These are phyloP conservation scores for Corynorhinus townsendii DNA, from an alignment of 2,113 vertebrate species.

Conservation along the genomic window DNA sequence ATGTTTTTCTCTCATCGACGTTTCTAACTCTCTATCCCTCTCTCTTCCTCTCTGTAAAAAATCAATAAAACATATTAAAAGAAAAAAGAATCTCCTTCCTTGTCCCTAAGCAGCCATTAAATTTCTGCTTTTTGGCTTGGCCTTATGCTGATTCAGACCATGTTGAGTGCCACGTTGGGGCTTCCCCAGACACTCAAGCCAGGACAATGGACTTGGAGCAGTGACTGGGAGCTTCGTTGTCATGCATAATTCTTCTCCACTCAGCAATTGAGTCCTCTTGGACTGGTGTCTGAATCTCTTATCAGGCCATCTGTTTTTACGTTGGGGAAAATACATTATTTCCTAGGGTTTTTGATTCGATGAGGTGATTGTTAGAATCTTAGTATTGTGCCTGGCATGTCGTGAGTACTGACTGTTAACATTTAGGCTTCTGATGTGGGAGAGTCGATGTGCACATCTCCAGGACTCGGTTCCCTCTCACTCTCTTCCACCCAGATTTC, in stretches of 20 bases:
- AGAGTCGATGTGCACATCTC: neutral
- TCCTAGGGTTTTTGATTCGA: neutral
- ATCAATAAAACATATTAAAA: too few species aligned
- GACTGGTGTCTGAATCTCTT: neutral
- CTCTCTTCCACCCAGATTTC: neutral
- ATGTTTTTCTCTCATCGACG: too few species aligned
- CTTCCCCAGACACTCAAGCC: neutral
- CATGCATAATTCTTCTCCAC: neutral
- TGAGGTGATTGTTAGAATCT: neutral
- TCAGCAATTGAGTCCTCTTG: neutral
- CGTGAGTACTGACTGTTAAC: neutral
- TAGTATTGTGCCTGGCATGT: neutral
- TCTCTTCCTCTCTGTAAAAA: too few species aligned
- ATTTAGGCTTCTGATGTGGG: neutral
- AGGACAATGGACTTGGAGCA: fast-evolving
- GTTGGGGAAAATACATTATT: neutral
- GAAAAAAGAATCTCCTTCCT: neutral
- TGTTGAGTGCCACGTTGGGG: neutral
- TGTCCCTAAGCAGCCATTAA: too few species aligned
- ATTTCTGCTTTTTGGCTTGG: neutral
- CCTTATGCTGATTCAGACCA: neutral
- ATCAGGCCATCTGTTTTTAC: neutral
- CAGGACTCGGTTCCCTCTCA: neutral
- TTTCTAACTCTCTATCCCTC: too few species aligned
- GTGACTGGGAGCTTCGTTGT: neutral